These are phyloP conservation scores for Euphonia xanthogaster DNA, from an alignment of 2,797 vertebrate genomes.

Conservation along the genomic window DNA sequence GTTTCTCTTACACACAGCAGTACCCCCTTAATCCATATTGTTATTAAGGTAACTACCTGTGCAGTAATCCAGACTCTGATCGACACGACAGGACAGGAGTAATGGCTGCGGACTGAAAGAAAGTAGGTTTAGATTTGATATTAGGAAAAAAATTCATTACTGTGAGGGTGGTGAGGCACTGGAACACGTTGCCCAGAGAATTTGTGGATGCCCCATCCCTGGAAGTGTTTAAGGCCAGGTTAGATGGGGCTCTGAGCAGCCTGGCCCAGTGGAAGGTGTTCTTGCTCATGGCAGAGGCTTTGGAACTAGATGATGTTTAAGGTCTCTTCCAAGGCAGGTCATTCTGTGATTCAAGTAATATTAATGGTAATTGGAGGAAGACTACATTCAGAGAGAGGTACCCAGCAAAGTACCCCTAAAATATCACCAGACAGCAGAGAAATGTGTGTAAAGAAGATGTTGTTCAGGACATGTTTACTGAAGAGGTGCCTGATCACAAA, in stretches of 20 bases:
- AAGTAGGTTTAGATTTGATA: not conserved
- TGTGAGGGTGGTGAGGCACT: not conserved
- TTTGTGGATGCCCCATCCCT: not conserved
- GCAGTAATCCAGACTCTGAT: not conserved
- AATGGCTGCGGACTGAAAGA: not conserved
- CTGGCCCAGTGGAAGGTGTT: not conserved
- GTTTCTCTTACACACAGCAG: not conserved
- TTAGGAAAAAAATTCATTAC: not conserved
- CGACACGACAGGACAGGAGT: not conserved
- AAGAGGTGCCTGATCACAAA: not conserved
- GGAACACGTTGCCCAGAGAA: not conserved
- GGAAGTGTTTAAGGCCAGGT: not conserved
- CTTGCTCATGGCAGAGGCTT: not conserved
- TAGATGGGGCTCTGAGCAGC: not conserved
- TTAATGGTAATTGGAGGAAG: not conserved
- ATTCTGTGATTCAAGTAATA: not conserved
- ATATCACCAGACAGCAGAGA: not conserved
- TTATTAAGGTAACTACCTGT: not conserved
- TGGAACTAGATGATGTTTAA: not conserved
- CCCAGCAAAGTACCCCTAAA: not conserved
- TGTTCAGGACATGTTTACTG: not conserved
- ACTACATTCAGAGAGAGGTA: not conserved
- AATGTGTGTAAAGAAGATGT: fast-evolving
- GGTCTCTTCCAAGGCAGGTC: not conserved
- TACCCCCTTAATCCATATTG: not conserved